Conservation (phyloP, 2,113 vertebrate species). For the Pipa parva region DNA sequence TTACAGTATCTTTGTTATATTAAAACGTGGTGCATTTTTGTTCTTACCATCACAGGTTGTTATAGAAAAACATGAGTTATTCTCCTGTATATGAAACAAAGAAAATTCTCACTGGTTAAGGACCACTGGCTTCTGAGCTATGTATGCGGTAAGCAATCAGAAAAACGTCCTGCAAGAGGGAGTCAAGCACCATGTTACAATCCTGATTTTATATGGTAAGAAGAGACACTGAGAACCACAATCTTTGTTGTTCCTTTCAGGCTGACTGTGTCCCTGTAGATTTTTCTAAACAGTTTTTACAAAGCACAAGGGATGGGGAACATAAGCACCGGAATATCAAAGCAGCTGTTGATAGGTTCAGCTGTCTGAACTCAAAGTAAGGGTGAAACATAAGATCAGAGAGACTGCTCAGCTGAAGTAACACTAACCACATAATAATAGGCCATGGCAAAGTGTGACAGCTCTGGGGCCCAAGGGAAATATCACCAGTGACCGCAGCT, state of each 20-base stretch:
- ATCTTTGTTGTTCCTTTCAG: neutral
- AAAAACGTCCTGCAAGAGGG: neutral
- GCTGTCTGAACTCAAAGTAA: conserved; percentile 10
- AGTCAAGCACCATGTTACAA: neutral
- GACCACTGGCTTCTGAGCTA: no score
- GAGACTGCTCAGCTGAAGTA: conserved; percentile 11
- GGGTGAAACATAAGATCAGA: conserved; percentile 1
- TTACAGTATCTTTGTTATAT: no score
- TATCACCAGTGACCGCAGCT: neutral
- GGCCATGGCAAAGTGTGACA: neutral
- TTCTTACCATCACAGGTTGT: no score
- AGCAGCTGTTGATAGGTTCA: conserved; percentile 7
- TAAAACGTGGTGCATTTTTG: no score
- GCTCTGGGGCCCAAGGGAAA: neutral
- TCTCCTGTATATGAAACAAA: no score
- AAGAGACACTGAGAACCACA: neutral
- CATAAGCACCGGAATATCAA: neutral
- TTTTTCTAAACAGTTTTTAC: neutral
- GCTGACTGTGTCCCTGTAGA: neutral
- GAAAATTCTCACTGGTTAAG: no score
- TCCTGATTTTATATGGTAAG: conserved; percentile 22
- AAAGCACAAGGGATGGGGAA: neutral
- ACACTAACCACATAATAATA: conserved; percentile 8
- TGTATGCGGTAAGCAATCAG: no score
- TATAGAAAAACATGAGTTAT: no score